These are phyloP conservation scores for Acanthopleura granulata DNA, from an alignment of 2,888 invertebrate genomes.

Conservation along the genomic window DNA sequence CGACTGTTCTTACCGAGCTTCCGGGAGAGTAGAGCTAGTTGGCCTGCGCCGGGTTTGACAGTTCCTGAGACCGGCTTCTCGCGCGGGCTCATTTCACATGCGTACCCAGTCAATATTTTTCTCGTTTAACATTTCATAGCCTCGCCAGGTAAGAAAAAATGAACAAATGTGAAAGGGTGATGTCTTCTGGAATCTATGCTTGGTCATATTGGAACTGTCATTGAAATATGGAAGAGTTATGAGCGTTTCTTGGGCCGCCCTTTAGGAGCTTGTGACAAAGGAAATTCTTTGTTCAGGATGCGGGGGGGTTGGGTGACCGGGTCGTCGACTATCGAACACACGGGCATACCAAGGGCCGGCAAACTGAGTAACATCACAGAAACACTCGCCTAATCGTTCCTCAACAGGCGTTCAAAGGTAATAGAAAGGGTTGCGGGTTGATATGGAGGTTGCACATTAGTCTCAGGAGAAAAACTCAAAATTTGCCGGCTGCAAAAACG, in stretches of 20 bases:
- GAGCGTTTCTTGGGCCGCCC: neutral
- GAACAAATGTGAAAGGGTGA: neutral
- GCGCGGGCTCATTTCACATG: neutral
- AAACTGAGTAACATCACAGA: conserved; percentile 4
- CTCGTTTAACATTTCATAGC: neutral
- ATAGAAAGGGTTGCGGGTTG: too few relatives aligned
- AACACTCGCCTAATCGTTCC: neutral
- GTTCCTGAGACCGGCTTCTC: conserved; percentile 4
- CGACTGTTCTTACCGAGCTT: neutral
- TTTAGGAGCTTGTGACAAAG: conserved; percentile 10
- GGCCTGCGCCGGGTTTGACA: conserved; percentile 8
- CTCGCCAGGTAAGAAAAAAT: conserved; percentile 8
- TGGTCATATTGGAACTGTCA: neutral
- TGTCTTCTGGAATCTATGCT: neutral
- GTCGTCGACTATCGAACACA: neutral
- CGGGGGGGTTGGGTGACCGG: conserved; percentile 8
- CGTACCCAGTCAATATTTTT: neutral
- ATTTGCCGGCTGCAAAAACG: neutral
- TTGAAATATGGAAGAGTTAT: neutral
- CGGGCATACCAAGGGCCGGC: neutral
- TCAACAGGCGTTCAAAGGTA: too few relatives aligned
- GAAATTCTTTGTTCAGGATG: conserved; percentile 9
- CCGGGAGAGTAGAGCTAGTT: conserved; percentile 6
- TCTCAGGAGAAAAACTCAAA: neutral
- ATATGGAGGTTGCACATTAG: too few relatives aligned